Percentiles rank a stretch among this genome's conserved stretches.
phyloP scores from a whole-genome alignment of 1,140 invertebrate species.

The Campodea augens region DNA sequence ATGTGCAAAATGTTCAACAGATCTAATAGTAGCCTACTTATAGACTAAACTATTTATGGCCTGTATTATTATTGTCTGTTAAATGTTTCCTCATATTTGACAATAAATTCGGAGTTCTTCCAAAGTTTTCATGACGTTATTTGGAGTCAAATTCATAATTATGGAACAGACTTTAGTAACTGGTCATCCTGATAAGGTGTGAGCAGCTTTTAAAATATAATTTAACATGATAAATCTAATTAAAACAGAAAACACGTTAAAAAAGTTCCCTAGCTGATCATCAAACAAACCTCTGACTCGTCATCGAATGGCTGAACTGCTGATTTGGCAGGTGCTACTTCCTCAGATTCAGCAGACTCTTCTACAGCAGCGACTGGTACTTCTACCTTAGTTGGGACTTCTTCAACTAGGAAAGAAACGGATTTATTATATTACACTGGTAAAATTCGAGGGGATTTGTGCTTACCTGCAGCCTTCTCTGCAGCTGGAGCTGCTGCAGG shows the following conservation, averaged over 20 bases:
- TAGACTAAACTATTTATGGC: no score
- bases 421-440: constrained; percentile 8
- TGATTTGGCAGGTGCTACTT: constrained; percentile 6
- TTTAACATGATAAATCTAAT: background rate
- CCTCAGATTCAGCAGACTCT: constrained; percentile 4
- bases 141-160: no score
- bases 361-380: constrained; percentile 10
- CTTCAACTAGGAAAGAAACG: constrained; percentile 8
- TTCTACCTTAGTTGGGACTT: constrained; percentile 11
- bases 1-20: no score
- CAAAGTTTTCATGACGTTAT: no score
- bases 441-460: constrained; percentile 2
- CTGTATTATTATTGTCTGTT: no score
- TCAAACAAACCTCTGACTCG: background rate
- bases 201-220: background rate
- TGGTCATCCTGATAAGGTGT: no score
- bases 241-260: background rate
- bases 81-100: no score
- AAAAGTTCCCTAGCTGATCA: background rate
- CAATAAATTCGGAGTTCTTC: no score
- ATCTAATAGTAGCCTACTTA: no score
- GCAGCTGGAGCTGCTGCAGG: background rate
- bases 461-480: constrained; percentile 10
- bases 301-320: background rate
- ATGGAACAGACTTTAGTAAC: no score